Evolutionary conservation across 2,888 invertebrate species (phyloP), one percentile per base, ranked within the genome.

Genomic region (Hyposoter dolosus): DNA sequence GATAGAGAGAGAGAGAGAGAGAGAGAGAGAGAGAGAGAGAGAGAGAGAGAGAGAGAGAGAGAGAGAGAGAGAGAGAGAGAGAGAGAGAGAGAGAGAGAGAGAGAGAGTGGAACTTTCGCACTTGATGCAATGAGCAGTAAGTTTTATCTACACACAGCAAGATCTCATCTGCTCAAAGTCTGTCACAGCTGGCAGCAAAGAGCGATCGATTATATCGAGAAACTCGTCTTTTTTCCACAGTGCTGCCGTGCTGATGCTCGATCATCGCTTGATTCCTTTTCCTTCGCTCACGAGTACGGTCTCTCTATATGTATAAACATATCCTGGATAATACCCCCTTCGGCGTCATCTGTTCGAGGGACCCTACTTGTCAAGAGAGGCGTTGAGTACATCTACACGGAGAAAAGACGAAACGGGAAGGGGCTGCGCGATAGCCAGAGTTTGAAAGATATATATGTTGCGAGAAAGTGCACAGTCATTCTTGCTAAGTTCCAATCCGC

Each of bases 381-480:
- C 83, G 83, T 86, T 78, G 81, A 83, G 78, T 74, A 81, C 81
- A 47, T 69, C 68, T 28, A 35, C 50, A 35, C 53, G 40, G 0
- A 72, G 69, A 80, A 81, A 66, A 50, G 28, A 66, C 50, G 71
- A 32, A 53, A 78, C 32, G n/a, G 63, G 53, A 75, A 53, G 69
- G 68, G 72, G 68, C 40, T 74, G 66, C 19, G 63, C 19, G 63
- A 77, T 60, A 45, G 23, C 12, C 53, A 74, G 28, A 47, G 71
- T 80, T 63, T 19, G 0, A 68, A 45, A 35, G 56, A 75, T 60
- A 10, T 53, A 28, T 56, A 69, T 17, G n/a, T 28, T 43, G 47
- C 35, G 78, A 77, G 81, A 87, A 87, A 87, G 77, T 68, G 85
- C 88, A 79, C 5, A 74, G 84, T 88, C 88, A 88, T 84, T 88